Base-by-base conservation (phyloP, 2,888 invertebrate genomes). In the Caradrina kadenii region DNA sequence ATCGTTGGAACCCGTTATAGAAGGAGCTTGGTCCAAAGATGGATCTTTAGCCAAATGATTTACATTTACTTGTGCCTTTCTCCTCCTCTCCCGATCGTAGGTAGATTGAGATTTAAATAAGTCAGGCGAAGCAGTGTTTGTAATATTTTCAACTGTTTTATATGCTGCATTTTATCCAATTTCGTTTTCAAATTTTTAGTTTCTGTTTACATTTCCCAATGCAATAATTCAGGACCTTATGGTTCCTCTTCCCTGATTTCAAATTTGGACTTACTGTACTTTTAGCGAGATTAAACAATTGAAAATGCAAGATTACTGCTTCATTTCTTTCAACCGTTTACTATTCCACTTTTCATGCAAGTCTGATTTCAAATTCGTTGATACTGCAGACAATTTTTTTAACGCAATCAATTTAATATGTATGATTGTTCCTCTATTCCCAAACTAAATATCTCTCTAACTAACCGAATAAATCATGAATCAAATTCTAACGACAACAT, bases 1-100 rank as follows among this genome's bases (percentile, higher is more conserved):
- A 87, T 87, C 85, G 88, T 88, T 85, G 88, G 88, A 87, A 88
- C 89, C 92, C 91, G 91, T 90, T 91, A 90, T 89, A 84, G 86
- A 76, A 71, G 67, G 73, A 76, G 80, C 82, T 61, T 77, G 74
- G 76, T 59, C 67, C 77, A 81, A 83, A 74, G 62, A 73, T 82
- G 60, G 61, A 80, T 74, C 80, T 81, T 77, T 74, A 83, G 80
- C 81, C 85, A 83, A 71, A 68, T 78, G 65, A 78, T 78, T 80
- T 67, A 78, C 78, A 78, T 80, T 79, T 58, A 35, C 56, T 69
- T 56, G 63, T 74, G 64, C 74, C 69, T 79, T 69, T 77, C 76
- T 78, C 63, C 76, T 78, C 63, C 60, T 66, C 70, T 75, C 55
- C 50, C 61, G 70, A 80, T 80, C 56, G 21, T 15, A 63, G 48